phyloP scores from a whole-genome alignment of 2,113 vertebrate species.

The Heteronetta atricapilla region DNA sequence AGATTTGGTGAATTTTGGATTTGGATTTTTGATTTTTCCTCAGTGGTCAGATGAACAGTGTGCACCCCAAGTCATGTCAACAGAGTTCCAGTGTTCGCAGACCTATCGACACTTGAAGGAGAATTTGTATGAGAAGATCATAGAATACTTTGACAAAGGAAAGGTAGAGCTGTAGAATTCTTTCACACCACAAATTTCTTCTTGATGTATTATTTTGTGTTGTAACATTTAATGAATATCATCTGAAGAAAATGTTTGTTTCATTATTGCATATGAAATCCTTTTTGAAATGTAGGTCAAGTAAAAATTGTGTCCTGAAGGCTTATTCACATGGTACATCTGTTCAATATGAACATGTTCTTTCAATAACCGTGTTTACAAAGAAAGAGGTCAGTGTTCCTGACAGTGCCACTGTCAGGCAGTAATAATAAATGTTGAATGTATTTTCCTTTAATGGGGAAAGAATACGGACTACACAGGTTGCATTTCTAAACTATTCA shows the following conservation, averaged over 20 bases:
- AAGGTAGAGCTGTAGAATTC: constrained; percentile 85
- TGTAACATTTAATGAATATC: not conserved
- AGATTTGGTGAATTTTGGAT: not conserved
- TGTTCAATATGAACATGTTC: not conserved
- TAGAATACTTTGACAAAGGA: constrained; percentile 97
- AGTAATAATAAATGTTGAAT: not conserved
- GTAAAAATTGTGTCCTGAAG: not conserved
- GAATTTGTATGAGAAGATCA: constrained; percentile 90
- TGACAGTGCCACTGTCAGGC: not conserved
- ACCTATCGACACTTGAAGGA: constrained; percentile 96
- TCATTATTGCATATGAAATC: not conserved
- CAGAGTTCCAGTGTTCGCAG: constrained; percentile 87
- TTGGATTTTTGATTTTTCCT: no score
- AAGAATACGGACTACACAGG: not conserved
- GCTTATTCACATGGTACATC: not conserved
- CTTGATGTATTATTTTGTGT: not conserved
- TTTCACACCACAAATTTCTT: not conserved
- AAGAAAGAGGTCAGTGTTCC: not conserved
- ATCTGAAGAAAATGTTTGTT: not conserved
- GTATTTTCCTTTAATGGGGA: not conserved
- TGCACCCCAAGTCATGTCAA: constrained; percentile 87
- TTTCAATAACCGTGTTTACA: not conserved
- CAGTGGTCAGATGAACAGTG: constrained; percentile 88
- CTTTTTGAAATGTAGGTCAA: constrained; percentile 12
- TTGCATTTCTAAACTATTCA: not conserved